Conservation (phyloP, 2,113 vertebrate genomes). For the Lophochroa leadbeateri region DNA sequence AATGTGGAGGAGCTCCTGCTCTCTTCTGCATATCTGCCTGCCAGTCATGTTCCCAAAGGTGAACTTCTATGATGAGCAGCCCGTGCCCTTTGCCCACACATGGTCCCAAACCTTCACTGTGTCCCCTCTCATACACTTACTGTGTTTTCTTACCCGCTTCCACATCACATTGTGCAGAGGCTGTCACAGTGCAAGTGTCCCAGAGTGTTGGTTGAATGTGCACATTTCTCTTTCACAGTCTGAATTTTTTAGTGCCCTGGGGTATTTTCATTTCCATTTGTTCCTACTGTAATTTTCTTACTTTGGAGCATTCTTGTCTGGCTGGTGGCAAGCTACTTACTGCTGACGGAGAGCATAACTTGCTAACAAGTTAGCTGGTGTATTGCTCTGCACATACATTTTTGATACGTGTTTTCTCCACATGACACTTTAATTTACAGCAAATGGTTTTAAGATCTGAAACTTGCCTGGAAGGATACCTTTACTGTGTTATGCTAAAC, state of each 20-base stretch:
- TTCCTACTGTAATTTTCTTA: not conserved
- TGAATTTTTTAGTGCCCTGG: not conserved
- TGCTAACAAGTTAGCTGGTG: not conserved
- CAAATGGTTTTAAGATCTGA: not conserved
- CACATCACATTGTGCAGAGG: rapidly evolving
- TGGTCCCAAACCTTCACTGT: not conserved
- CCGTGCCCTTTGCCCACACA: rapidly evolving
- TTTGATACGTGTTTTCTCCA: not conserved
- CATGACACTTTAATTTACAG: not conserved
- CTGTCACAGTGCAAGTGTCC: not conserved
- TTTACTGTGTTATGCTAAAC: not conserved
- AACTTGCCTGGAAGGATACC: not conserved
- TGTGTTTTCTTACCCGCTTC: rapidly evolving
- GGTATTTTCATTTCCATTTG: not conserved
- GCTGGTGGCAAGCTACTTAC: not conserved
- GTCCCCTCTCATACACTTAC: rapidly evolving
- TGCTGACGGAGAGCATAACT: not conserved
- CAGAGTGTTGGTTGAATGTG: not conserved
- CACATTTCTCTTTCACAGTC: not conserved
- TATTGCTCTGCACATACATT: rapidly evolving
- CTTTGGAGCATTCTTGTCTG: not conserved
- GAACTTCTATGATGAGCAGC: rapidly evolving
- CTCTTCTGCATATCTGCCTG: not conserved
- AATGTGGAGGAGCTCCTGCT: not conserved
- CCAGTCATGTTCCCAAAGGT: rapidly evolving